Evolutionary conservation across 2,113 vertebrate species (phyloP).

Genomic region (Arenaria interpres): DNA sequence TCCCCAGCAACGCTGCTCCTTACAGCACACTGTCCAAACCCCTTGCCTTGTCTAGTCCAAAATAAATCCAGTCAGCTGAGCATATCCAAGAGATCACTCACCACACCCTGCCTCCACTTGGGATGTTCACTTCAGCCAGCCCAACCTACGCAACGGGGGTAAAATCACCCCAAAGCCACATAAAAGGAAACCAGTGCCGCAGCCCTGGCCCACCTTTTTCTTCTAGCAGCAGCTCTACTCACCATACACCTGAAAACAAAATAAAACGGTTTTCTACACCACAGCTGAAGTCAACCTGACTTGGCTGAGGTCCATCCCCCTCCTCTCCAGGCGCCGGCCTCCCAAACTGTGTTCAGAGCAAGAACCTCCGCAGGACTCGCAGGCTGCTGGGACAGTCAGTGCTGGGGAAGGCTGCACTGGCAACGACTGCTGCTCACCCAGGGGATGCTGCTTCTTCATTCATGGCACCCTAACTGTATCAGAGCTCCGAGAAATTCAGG

Average conservation of each 20-base stretch:
- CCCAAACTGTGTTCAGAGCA: background rate
- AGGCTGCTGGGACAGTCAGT: background rate
- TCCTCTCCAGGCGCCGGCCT: background rate
- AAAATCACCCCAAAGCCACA: background rate
- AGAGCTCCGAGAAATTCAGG: background rate
- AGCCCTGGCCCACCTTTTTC: background rate
- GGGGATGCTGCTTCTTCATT: background rate
- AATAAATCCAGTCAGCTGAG: background rate
- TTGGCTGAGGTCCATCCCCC: background rate
- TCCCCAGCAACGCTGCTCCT: background rate
- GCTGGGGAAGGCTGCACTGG: background rate
- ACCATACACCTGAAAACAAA: background rate
- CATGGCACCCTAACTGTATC: accelerated
- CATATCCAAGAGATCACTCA: background rate
- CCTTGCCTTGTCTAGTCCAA: background rate
- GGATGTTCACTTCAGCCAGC: background rate
- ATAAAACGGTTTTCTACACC: background rate
- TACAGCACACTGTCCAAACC: background rate
- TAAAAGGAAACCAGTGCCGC: background rate
- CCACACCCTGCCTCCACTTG: background rate
- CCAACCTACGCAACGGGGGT: accelerated
- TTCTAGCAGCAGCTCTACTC: background rate
- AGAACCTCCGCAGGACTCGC: accelerated
- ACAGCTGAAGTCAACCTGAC: background rate
- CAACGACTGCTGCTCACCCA: accelerated